These are phyloP conservation scores for Alosa sapidissima DNA, from an alignment of 2,797 vertebrate genomes.

Conservation along the genomic window DNA sequence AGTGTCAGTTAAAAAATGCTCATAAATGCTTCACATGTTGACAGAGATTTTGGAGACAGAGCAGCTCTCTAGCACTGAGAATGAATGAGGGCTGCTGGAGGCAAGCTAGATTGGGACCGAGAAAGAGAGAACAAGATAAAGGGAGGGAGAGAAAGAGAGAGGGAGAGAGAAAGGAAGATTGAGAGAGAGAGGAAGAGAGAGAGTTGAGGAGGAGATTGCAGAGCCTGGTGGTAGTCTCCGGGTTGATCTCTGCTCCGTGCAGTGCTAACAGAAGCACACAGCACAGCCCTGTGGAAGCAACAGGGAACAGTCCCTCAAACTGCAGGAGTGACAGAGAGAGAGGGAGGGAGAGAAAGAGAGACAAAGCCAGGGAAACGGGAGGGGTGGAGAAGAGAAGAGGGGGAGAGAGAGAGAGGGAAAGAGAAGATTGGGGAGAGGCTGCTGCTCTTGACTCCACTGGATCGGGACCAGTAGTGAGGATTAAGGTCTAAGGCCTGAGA, in stretches of 20 bases:
- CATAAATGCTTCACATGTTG: background rate
- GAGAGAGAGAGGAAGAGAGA: conserved; percentile 2
- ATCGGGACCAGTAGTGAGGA: conserved; percentile 48
- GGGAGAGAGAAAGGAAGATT: background rate
- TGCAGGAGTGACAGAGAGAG: background rate
- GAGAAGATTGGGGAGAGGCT: background rate
- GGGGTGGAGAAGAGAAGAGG: too few species aligned
- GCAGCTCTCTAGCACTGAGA: background rate
- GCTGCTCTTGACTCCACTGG: conserved; percentile 36
- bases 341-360: background rate
- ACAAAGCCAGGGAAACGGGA: background rate
- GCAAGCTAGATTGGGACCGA: background rate
- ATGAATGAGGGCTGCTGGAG: background rate
- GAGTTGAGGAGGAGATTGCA: background rate
- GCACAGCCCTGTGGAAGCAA: conserved; percentile 56
- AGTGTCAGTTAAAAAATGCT: background rate
- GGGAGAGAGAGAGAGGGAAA: background rate
- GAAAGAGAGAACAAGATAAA: background rate
- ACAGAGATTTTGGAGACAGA: background rate
- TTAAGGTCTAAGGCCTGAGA: conserved; percentile 35
- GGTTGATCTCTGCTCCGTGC: background rate
- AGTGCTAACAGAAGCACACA: conserved; percentile 51
- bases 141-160: background rate
- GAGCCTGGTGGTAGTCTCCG: background rate
- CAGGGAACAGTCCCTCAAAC: conserved; percentile 44